A percentile compares a stretch with the other conserved stretches of the same genome.
Evolutionary conservation across 1,140 invertebrate genomes (phyloP).

Genomic region (Bombus superbus): DNA sequence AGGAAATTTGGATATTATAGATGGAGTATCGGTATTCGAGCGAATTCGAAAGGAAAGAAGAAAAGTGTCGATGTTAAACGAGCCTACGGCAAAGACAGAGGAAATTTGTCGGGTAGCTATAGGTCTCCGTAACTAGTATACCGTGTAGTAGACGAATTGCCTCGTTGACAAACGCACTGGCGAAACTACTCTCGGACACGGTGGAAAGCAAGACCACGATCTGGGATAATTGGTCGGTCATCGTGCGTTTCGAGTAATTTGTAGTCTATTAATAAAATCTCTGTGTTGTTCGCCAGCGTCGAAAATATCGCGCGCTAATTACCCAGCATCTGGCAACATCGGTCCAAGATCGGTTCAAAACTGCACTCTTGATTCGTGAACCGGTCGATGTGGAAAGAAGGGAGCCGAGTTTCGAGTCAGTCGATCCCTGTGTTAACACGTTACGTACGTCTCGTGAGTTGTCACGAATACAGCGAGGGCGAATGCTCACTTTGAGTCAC

Average conservation of each 20-base stretch:
- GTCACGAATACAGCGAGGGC: background rate
- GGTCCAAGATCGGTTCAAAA: background rate
- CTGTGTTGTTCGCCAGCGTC: conserved; percentile 32
- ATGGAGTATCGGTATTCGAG: too few species aligned
- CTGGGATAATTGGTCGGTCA: conserved; percentile 63
- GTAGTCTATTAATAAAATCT: conserved; percentile 70
- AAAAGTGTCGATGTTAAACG: background rate
- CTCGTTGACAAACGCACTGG: conserved; percentile 23
- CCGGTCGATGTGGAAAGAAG: background rate
- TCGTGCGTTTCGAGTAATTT: conserved; percentile 64
- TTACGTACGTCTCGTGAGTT: background rate
- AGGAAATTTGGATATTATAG: too few species aligned
- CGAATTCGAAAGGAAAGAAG: background rate
- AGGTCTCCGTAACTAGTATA: background rate
- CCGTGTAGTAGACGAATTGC: background rate
- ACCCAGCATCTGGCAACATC: conserved; percentile 57
- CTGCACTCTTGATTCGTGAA: conserved; percentile 12
- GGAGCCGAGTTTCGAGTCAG: background rate
- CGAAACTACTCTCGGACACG: conserved; percentile 33
- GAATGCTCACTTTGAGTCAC: background rate
- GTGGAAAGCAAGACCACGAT: conserved; percentile 10
- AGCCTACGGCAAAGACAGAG: background rate
- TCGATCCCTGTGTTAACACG: background rate
- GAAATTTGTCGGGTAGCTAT: conserved; percentile 31
- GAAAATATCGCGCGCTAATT: conserved; percentile 56